Percentiles rank a stretch among this genome's conserved stretches.
Evolutionary conservation across 1,140 invertebrate genomes (phyloP).

Genomic region (Aphelinus atriplicis): DNA sequence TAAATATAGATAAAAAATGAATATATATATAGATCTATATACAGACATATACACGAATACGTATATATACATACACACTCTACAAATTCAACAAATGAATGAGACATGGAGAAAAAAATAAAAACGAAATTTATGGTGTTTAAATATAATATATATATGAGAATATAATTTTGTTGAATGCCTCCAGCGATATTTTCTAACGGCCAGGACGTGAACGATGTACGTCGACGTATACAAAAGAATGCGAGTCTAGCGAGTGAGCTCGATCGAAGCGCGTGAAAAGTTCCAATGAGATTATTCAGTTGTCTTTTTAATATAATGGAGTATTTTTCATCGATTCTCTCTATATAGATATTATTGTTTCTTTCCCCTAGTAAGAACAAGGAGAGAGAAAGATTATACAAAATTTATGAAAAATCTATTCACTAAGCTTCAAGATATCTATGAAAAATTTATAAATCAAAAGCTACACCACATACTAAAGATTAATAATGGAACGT

Average conservation of each 20-base stretch:
- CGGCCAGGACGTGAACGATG: background rate
- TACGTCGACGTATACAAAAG: background rate
- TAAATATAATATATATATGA: slow-evolving; percentile 11
- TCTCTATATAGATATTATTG: background rate
- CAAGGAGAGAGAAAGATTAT: background rate
- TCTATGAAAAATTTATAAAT: slow-evolving; percentile 25
- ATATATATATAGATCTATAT: slow-evolving; percentile 19
- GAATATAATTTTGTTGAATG: slow-evolving; percentile 32
- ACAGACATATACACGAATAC: slow-evolving; percentile 6
- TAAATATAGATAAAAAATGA: slow-evolving; percentile 6
- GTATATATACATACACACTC: background rate
- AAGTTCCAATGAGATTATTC: slow-evolving; percentile 5
- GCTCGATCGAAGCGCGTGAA: slow-evolving; percentile 10
- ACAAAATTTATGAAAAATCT: slow-evolving; percentile 7
- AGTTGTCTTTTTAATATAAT: background rate
- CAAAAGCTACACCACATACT: slow-evolving; percentile 8
- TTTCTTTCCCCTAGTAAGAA: slow-evolving; percentile 3
- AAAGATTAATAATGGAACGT: slow-evolving; percentile 3
- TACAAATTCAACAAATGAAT: slow-evolving; percentile 4
- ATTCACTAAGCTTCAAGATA: slow-evolving; percentile 14
- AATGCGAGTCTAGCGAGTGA: background rate
- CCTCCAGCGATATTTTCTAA: slow-evolving; percentile 7
- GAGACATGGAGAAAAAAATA: background rate
- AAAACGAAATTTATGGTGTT: slow-evolving; percentile 7
- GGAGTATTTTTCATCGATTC: slow-evolving; percentile 22